Conservation (phyloP, 2,113 vertebrate species). For the Leptosomus discolor region DNA sequence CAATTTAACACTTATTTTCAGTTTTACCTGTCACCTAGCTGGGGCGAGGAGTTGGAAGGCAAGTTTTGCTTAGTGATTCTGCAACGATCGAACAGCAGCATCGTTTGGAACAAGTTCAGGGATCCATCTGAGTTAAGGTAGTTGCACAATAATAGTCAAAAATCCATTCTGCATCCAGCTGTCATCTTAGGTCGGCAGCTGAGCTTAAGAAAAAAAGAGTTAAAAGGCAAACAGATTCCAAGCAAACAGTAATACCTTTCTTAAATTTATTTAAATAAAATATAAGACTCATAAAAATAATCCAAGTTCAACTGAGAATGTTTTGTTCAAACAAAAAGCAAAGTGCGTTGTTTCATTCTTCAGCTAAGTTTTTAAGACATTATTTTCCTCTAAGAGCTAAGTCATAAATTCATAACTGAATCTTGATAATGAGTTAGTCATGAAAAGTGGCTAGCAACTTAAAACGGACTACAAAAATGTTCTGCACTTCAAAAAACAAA, state of each 20-base stretch:
- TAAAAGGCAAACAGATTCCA: neutral
- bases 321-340: neutral
- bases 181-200: neutral
- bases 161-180: neutral
- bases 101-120: neutral
- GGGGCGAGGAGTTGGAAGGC: neutral
- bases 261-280: neutral
- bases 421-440: neutral
- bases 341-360: neutral
- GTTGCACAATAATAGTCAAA: neutral
- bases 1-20: neutral
- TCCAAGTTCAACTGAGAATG: neutral
- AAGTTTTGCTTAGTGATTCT: neutral
- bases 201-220: neutral
- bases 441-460: neutral
- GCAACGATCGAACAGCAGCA: neutral
- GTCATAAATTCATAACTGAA: neutral
- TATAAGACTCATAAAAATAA: neutral
- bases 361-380: neutral
- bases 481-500: neutral
- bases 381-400: neutral
- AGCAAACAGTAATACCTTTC: neutral
- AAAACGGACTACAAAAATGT: neutral
- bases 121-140: neutral
- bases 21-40: neutral